Evolutionary conservation across 2,113 vertebrate species (phyloP).

Genomic region (Sitta europaea): DNA sequence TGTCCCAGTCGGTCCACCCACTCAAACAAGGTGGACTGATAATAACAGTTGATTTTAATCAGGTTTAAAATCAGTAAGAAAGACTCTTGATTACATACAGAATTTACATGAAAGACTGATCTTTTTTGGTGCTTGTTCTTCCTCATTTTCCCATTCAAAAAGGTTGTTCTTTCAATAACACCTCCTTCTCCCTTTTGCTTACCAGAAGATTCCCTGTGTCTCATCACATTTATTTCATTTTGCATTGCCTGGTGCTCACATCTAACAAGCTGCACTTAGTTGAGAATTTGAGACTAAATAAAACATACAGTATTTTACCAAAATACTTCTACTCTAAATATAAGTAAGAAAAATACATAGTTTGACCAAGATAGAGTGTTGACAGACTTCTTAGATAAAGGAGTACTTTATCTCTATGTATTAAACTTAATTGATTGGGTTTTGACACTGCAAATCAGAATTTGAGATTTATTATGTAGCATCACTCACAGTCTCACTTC

Average conservation of each 20-base stretch:
- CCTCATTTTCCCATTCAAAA: background rate
- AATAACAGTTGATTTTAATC: background rate
- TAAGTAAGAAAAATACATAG: background rate
- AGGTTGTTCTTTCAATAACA: background rate
- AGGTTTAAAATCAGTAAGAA: background rate
- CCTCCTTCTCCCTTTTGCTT: background rate
- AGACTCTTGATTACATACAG: background rate
- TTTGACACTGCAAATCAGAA: background rate
- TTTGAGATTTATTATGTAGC: background rate
- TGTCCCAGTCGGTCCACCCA: background rate
- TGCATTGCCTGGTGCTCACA: background rate
- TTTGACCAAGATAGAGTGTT: fast-evolving
- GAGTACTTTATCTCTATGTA: background rate
- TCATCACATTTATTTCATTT: background rate
- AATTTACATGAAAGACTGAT: background rate
- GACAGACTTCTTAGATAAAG: background rate
- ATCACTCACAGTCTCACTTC: background rate
- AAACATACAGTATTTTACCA: background rate
- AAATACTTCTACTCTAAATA: background rate
- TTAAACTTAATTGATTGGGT: background rate
- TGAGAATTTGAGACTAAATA: background rate
- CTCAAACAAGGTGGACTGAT: background rate
- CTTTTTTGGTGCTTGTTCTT: background rate
- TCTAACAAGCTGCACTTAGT: background rate
- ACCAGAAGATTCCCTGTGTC: background rate